Evolutionary conservation across 2,113 vertebrate genomes (phyloP), one percentile per base, ranked within the genome.

Genomic region (Mola mola): DNA sequence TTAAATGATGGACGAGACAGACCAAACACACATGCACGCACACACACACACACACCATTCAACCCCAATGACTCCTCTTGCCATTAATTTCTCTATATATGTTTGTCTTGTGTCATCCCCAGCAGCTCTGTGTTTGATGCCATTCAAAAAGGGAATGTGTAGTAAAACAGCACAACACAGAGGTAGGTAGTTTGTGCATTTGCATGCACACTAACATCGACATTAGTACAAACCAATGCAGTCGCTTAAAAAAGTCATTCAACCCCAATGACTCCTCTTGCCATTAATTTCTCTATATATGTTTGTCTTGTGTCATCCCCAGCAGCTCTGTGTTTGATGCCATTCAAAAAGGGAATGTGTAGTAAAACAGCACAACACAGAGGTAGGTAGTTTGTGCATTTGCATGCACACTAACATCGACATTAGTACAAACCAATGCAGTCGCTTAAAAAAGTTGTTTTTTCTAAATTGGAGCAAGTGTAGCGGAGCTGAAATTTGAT

Each of bases 31-130:
- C 16, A 31, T 9, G 4, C 6, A 19, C 2, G 52, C 25, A 44
- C 22, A 40, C 25, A n/a, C n/a, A n/a, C n/a, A n/a, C n/a, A n/a
- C n/a, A n/a, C n/a, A n/a, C n/a, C n/a, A n/a, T n/a, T n/a, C 49
- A 29, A 19, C 41, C 46, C 42, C 13, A 33, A 52, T 19, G 17
- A 51, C 19, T 49, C 46, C 34, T 47, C 29, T 44, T 24, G 21
- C 38, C 15, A 55, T n/a, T n/a, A n/a, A n/a, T n/a, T n/a, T n/a
- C n/a, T n/a, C n/a, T n/a, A n/a, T n/a, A n/a, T 41, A 5, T 46
- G 47, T 46, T 44, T 31, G 49, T 16, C 62, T 61, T 49, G 52
- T 56, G 46, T 61, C 58, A 8, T 65, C 69, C 59, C 19, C 42
- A 29, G 42, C 68, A 43, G 69, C 62, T 46, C 51, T 42, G 22